These are phyloP conservation scores for Benitochromis conjunctus DNA, from an alignment of 2,113 vertebrate genomes.

Conservation along the genomic window DNA sequence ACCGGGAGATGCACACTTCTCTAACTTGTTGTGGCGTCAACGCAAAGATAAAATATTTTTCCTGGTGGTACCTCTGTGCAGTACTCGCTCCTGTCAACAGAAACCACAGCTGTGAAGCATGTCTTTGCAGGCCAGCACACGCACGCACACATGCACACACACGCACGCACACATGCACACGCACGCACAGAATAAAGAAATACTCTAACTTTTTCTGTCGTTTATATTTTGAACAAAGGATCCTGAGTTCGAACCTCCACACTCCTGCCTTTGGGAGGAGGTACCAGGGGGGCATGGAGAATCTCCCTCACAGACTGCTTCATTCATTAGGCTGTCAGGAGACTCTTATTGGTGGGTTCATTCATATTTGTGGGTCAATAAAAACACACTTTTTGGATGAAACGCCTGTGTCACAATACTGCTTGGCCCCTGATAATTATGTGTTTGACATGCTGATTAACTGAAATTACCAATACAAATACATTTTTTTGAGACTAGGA, in stretches of 20 bases:
- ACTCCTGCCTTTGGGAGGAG: too few relatives aligned
- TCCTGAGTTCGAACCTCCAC: not conserved
- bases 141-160: accelerated
- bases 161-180: accelerated
- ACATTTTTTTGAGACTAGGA: not conserved
- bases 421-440: too few relatives aligned
- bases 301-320: too few relatives aligned
- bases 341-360: too few relatives aligned
- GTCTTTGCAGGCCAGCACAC: not conserved
- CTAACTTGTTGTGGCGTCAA: conserved; percentile 97
- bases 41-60: conserved; percentile 97
- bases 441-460: not conserved
- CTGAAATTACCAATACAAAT: not conserved
- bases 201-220: not conserved
- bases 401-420: not conserved
- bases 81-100: conserved; percentile 80
- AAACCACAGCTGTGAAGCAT: not conserved
- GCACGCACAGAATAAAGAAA: too few relatives aligned
- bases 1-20: conserved; percentile 98
- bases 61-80: conserved; percentile 92
- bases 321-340: not conserved
- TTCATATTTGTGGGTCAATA: not conserved
- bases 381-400: not conserved
- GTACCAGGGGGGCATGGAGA: too few relatives aligned
- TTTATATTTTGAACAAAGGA: not conserved